Conservation (phyloP, 2,797 vertebrate genomes). For the Smutsia gigantea region DNA sequence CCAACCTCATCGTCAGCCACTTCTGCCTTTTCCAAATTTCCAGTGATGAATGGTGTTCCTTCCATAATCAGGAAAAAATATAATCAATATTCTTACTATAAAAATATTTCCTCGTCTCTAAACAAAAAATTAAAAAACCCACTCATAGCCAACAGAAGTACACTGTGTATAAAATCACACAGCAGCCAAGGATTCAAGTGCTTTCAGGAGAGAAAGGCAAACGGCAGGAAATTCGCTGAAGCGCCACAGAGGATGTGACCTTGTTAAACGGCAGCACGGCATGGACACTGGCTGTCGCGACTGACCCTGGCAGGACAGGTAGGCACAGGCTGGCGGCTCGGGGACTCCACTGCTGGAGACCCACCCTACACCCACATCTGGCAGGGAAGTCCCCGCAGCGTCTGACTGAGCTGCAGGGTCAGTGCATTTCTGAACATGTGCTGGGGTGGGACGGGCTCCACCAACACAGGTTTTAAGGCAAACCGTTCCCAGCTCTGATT, state of each 20-base stretch:
- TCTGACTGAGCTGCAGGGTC: too few relatives aligned
- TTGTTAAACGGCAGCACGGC: not conserved
- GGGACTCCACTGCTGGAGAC: not conserved
- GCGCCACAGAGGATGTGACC: fast-evolving
- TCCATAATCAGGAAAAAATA: not conserved
- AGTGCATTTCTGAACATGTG: too few relatives aligned
- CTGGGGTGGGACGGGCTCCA: not conserved
- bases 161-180: not conserved
- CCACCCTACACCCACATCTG: not conserved
- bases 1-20: not conserved
- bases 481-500: not conserved
- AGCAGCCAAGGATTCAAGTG: not conserved
- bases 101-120: not conserved
- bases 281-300: fast-evolving
- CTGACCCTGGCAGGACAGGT: not conserved
- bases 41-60: fast-evolving
- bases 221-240: not conserved
- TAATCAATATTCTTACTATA: not conserved
- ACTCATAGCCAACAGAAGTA: not conserved
- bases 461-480: too few relatives aligned
- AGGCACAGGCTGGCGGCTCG: not conserved
- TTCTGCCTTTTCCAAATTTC: not conserved
- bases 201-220: not conserved
- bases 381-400: not conserved
- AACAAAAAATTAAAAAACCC: not conserved